phyloP scores from a whole-genome alignment of 2,888 invertebrate species.

The Drosophila buzzatii region DNA sequence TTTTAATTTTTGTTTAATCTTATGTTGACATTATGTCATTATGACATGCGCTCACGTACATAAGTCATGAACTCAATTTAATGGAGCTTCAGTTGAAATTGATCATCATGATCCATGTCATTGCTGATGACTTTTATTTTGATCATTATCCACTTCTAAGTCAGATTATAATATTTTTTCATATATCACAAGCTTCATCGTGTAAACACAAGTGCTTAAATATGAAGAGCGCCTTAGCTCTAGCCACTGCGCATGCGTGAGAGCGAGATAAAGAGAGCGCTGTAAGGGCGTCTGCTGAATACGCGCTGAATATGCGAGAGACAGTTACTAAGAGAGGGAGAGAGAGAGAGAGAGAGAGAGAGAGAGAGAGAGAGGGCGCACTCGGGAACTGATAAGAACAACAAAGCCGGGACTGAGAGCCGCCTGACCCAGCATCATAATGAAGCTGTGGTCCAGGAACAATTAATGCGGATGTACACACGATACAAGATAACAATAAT shows the following conservation, averaged over 20 bases:
- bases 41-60: not conserved
- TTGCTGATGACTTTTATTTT: not conserved
- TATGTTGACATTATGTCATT: not conserved
- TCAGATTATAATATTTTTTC: not conserved
- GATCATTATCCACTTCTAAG: too few species aligned
- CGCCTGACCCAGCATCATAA: slow-evolving; percentile 35
- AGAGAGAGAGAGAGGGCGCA: not conserved
- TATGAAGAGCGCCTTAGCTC: slow-evolving; percentile 4
- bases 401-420: slow-evolving; percentile 14
- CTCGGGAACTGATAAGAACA: slow-evolving; percentile 40
- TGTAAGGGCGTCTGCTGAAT: slow-evolving; percentile 55
- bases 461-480: slow-evolving; percentile 57
- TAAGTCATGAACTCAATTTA: not conserved
- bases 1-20: not conserved
- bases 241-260: slow-evolving; percentile 31
- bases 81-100: too few species aligned
- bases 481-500: slow-evolving; percentile 29
- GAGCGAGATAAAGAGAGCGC: not conserved
- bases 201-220: slow-evolving; percentile 10
- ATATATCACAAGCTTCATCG: slow-evolving; percentile 15
- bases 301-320: slow-evolving; percentile 43
- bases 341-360: slow-evolving; percentile 15
- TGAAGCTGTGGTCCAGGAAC: slow-evolving; percentile 44
- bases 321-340: not conserved
- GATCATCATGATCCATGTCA: not conserved